phyloP scores from a whole-genome alignment of 2,888 invertebrate genomes.

The Crematogaster levior region DNA sequence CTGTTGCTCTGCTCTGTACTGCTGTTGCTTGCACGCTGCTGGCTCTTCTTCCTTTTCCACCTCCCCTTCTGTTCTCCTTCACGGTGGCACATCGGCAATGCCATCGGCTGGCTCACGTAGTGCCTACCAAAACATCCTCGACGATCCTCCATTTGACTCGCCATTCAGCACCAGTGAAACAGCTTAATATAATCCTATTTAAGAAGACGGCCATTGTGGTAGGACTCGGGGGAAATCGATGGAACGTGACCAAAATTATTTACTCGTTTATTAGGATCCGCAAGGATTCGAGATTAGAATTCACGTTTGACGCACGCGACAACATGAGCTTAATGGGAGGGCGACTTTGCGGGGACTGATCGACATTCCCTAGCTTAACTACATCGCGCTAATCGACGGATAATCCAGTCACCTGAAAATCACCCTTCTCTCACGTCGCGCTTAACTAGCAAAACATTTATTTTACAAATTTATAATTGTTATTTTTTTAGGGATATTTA shows the following conservation, averaged over 20 bases:
- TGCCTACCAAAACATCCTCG: conserved; percentile 85
- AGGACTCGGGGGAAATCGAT: conserved; percentile 53
- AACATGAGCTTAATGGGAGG: not conserved
- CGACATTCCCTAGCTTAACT: not conserved
- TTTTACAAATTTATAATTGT: conserved; percentile 18
- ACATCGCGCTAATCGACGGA: not conserved
- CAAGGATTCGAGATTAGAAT: conserved; percentile 33
- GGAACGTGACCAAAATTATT: conserved; percentile 85
- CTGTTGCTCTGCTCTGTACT: conserved; percentile 24
- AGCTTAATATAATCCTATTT: conserved; percentile 86
- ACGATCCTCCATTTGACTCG: conserved; percentile 84
- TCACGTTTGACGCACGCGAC: conserved; percentile 37
- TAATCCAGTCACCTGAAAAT: not conserved
- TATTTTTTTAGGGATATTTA: conserved; percentile 1
- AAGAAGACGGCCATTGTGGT: conserved; percentile 78
- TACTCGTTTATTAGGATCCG: conserved; percentile 84
- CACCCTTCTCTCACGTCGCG: too few species aligned
- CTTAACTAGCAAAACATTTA: not conserved
- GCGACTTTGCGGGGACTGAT: not conserved
- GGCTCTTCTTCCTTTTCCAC: conserved; percentile 61
- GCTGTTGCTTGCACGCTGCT: conserved; percentile 26
- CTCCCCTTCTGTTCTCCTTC: conserved; percentile 60
- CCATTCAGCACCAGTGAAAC: conserved; percentile 83
- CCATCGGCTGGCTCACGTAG: conserved; percentile 74
- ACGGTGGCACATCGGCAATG: conserved; percentile 69